Evolutionary conservation across 2,797 vertebrate species (phyloP).

Genomic region (Cyprinella venusta): DNA sequence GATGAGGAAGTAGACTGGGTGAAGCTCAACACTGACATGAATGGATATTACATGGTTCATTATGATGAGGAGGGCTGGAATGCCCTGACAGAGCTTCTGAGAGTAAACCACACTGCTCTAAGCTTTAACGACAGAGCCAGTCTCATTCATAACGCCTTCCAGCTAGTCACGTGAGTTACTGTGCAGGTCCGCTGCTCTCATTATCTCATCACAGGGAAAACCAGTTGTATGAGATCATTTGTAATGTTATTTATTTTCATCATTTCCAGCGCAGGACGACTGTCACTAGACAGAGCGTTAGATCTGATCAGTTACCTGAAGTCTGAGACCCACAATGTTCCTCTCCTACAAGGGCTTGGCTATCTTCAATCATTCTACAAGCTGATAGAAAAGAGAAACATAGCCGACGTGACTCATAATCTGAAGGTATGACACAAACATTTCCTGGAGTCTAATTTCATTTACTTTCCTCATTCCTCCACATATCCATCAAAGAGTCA

Average conservation of each 20-base stretch:
- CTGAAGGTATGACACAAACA: constrained; percentile 71
- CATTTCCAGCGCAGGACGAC: constrained; percentile 78
- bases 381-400: constrained; percentile 73
- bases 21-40: constrained; percentile 89
- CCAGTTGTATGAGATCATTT: constrained; percentile 10
- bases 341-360: constrained; percentile 75
- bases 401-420: constrained; percentile 70
- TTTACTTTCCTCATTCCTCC: constrained; percentile 24
- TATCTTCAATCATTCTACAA: constrained; percentile 77
- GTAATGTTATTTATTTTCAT: constrained; percentile 11
- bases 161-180: constrained; percentile 86
- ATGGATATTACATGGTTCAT: constrained; percentile 92
- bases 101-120: constrained; percentile 74
- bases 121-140: constrained; percentile 86
- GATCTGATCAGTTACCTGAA: constrained; percentile 76
- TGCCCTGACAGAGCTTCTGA: constrained; percentile 77
- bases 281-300: constrained; percentile 85
- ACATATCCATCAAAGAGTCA: constrained; percentile 28
- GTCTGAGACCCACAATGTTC: constrained; percentile 73
- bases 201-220: constrained; percentile 30
- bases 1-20: constrained; percentile 87
- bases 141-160: constrained; percentile 92
- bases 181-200: neutral
- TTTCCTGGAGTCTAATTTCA: constrained; percentile 48
- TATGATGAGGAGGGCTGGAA: constrained; percentile 84